Evolutionary conservation across 2,797 vertebrate species (phyloP).

Genomic region (Simalia tracyae): DNA sequence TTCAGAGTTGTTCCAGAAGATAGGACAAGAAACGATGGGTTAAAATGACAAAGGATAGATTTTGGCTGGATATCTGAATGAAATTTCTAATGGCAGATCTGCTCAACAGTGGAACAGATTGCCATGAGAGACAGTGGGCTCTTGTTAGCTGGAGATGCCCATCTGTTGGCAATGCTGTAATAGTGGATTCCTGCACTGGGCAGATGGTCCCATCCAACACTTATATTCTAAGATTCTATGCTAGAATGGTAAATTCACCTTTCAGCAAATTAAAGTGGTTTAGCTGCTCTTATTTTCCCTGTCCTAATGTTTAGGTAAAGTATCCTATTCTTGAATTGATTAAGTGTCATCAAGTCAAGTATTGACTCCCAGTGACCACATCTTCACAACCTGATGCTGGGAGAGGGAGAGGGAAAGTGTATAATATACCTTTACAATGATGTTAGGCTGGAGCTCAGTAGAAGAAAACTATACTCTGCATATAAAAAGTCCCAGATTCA

Average conservation of each 20-base stretch:
- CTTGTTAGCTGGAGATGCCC: background rate
- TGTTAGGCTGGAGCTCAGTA: background rate
- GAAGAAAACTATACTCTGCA: background rate
- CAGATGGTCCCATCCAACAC: background rate
- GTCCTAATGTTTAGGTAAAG: background rate
- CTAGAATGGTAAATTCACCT: background rate
- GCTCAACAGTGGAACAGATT: background rate
- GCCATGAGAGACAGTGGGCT: background rate
- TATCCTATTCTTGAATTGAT: background rate
- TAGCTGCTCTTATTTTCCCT: background rate
- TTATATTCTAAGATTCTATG: background rate
- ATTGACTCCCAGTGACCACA: background rate
- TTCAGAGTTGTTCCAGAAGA: background rate
- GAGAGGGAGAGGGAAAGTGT: background rate
- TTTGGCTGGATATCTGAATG: background rate
- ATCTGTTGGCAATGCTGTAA: background rate
- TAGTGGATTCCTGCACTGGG: background rate
- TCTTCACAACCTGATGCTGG: background rate
- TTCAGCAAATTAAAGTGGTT: background rate
- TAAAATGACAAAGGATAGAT: background rate
- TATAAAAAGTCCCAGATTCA: background rate
- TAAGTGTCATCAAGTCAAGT: background rate
- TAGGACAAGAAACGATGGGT: background rate
- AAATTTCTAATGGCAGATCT: background rate
- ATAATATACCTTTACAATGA: too few species aligned